Percentiles rank a stretch among this genome's conserved stretches.
These are phyloP conservation scores for Cerceris rybyensis DNA, from an alignment of 2,888 invertebrate genomes.

Conservation along the genomic window DNA sequence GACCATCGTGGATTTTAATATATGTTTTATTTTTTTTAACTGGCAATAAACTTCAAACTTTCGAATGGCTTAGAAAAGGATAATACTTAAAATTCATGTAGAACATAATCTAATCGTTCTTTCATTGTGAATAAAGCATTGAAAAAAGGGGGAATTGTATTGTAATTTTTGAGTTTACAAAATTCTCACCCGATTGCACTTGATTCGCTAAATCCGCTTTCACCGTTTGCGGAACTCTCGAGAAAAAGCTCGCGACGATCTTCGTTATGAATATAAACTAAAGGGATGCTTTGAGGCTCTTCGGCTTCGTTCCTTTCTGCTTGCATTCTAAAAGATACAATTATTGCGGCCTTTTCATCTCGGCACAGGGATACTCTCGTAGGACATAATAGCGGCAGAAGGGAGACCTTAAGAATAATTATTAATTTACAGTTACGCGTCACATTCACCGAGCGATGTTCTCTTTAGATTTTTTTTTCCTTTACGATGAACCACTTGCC, in stretches of 20 bases:
- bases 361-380: not conserved
- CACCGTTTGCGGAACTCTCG: conserved; percentile 25
- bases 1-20: conserved; percentile 10
- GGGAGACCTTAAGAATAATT: not conserved
- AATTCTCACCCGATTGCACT: conserved; percentile 50
- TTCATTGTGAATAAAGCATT: too few species aligned
- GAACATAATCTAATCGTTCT: too few species aligned
- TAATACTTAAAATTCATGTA: not conserved
- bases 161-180: conserved; percentile 14
- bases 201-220: conserved; percentile 42
- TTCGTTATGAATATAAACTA: conserved; percentile 36
- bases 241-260: conserved; percentile 37
- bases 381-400: not conserved
- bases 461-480: too few species aligned
- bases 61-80: too few species aligned
- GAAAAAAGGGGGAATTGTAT: not conserved
- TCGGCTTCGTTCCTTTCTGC: conserved; percentile 26
- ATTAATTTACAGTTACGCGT: too few species aligned
- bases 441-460: too few species aligned
- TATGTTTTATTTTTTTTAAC: conserved; percentile 12
- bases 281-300: conserved; percentile 36
- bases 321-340: conserved; percentile 30
- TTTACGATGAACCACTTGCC: too few species aligned
- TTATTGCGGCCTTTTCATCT: conserved; percentile 2
- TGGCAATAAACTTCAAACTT: not conserved